Percentiles rank a stretch among this genome's conserved stretches.
Evolutionary conservation across 1,140 invertebrate genomes (phyloP).

Genomic region (Venturia canescens): DNA sequence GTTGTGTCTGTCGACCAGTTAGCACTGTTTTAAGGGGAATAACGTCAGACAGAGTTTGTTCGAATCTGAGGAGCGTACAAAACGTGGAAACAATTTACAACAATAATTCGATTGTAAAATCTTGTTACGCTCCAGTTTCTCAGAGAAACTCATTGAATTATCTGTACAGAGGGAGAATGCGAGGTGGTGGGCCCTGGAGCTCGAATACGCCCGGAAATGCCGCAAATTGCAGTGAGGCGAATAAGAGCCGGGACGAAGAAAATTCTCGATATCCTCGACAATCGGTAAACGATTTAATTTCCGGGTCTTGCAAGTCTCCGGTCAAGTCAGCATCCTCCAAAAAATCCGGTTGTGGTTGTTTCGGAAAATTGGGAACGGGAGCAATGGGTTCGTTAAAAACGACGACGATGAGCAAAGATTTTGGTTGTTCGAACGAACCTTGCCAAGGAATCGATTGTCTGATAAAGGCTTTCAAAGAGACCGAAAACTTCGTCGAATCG

Average conservation of each 20-base stretch:
- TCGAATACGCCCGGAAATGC: slow-evolving; percentile 7
- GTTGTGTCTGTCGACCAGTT: not conserved
- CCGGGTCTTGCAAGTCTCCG: slow-evolving; percentile 27
- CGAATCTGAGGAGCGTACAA: not conserved
- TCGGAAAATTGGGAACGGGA: slow-evolving; percentile 46
- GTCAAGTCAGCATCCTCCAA: not conserved
- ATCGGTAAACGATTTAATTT: slow-evolving; percentile 44
- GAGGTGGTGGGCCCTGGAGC: slow-evolving; percentile 49
- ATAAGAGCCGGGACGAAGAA: slow-evolving; percentile 3
- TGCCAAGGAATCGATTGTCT: slow-evolving; percentile 65
- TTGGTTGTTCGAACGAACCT: slow-evolving; percentile 60
- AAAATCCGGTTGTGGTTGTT: slow-evolving; percentile 52
- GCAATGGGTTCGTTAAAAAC: slow-evolving; percentile 18
- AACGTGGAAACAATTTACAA: not conserved
- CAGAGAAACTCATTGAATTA: not conserved
- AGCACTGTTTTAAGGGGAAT: not conserved
- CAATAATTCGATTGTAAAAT: not conserved
- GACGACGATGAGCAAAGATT: not conserved
- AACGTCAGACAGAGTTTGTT: slow-evolving; percentile 33
- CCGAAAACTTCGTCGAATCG: slow-evolving; percentile 68
- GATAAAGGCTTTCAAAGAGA: slow-evolving; percentile 65
- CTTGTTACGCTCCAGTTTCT: not conserved
- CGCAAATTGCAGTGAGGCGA: not conserved
- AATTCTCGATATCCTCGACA: slow-evolving; percentile 15
- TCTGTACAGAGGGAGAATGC: slow-evolving; percentile 36